phyloP scores from a whole-genome alignment of 2,113 vertebrate genomes.

The Sturnus vulgaris region DNA sequence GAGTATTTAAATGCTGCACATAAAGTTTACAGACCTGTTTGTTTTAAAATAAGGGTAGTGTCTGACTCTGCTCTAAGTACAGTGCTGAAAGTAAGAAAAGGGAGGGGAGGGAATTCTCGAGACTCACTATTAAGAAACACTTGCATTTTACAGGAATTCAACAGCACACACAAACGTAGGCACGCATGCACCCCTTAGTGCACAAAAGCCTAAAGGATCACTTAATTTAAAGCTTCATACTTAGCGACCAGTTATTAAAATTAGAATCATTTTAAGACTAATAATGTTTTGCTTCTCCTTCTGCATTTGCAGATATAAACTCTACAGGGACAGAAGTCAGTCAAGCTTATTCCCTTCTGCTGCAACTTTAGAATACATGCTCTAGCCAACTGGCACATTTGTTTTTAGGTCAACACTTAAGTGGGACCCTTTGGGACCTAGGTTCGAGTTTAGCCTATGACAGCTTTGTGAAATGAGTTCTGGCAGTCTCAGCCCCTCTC shows the following conservation, averaged over 20 bases:
- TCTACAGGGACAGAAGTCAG: conserved; percentile 72
- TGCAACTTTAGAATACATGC: conserved; percentile 72
- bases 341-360: conserved; percentile 78
- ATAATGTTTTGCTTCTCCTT: conserved; percentile 74
- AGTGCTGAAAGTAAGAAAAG: conserved; percentile 39
- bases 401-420: conserved; percentile 83
- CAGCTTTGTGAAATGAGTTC: conserved; percentile 66
- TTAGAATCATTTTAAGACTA: conserved; percentile 71
- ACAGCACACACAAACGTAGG: neutral
- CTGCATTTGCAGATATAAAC: conserved; percentile 75
- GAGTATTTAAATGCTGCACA: conserved; percentile 75
- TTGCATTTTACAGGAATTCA: conserved; percentile 39
- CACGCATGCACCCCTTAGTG: neutral
- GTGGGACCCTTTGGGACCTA: conserved; percentile 71
- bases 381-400: conserved; percentile 76
- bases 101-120: conserved; percentile 13
- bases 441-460: conserved; percentile 70
- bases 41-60: conserved; percentile 72
- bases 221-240: conserved; percentile 26
- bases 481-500: conserved; percentile 66
- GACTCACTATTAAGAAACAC: conserved; percentile 54
- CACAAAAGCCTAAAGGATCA: conserved; percentile 22
- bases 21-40: conserved; percentile 73
- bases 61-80: conserved; percentile 64
- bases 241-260: conserved; percentile 64